Evolutionary conservation across 1,140 invertebrate genomes (phyloP).

Genomic region (Callitettix versicolor): DNA sequence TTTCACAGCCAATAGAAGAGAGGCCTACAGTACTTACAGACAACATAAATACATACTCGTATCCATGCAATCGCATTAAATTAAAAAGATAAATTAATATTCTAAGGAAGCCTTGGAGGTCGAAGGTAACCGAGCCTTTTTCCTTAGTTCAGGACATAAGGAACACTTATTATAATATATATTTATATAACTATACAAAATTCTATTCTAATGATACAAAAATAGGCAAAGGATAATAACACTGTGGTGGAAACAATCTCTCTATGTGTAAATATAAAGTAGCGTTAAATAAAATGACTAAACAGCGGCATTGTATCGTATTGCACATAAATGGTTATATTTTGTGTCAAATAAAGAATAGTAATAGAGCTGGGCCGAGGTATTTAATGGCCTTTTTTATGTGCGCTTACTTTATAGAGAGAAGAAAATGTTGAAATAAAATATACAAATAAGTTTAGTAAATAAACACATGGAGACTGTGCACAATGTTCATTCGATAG

Average conservation of each 20-base stretch:
- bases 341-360: slow-evolving; percentile 2
- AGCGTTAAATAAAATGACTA: not conserved
- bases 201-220: slow-evolving; percentile 9
- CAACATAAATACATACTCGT: too few relatives aligned
- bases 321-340: slow-evolving; percentile 5
- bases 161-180: slow-evolving; percentile 6
- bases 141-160: not conserved
- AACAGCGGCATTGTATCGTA: not conserved
- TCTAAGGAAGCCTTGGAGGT: too few relatives aligned
- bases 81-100: too few relatives aligned
- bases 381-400: slow-evolving; percentile 1
- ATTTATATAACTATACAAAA: slow-evolving; percentile 12
- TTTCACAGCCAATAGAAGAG: too few relatives aligned
- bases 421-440: not conserved
- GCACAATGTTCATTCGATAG: slow-evolving; percentile 58
- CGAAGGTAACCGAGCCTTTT: too few relatives aligned
- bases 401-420: slow-evolving; percentile 8
- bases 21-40: too few relatives aligned
- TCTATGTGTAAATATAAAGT: not conserved
- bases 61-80: too few relatives aligned
- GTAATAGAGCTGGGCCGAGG: too few relatives aligned
- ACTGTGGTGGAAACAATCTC: not conserved
- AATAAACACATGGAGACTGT: not conserved
- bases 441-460: not conserved
- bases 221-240: slow-evolving; percentile 11